Conservation (phyloP, 2,888 invertebrate species). For the Nomada fabriciana region DNA sequence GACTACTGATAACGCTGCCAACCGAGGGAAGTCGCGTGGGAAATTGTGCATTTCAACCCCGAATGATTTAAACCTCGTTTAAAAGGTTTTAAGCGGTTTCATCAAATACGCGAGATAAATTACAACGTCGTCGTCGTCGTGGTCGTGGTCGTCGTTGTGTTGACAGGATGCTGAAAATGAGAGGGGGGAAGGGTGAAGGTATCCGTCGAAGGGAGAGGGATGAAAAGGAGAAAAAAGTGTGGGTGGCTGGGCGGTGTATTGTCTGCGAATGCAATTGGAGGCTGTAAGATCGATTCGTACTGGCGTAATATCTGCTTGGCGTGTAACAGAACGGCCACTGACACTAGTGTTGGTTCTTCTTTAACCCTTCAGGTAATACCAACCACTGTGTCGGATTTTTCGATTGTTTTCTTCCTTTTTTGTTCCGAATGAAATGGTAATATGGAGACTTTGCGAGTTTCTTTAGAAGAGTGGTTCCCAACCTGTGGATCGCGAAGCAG, state of each 20-base stretch:
- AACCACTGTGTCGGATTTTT: no score
- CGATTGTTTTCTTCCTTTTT: no score
- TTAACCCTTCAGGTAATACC: no score
- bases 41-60: conserved; percentile 46
- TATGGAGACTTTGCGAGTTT: no score
- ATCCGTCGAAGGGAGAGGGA: neutral
- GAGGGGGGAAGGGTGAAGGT: neutral
- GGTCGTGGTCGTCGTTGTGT: neutral
- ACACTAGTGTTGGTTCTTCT: conserved; percentile 6
- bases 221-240: neutral
- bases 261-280: conserved; percentile 43
- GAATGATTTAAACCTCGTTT: conserved; percentile 44
- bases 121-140: conserved; percentile 26
- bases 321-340: conserved; percentile 23
- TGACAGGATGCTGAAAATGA: neutral
- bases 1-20: conserved; percentile 35
- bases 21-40: conserved; percentile 29
- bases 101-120: conserved; percentile 50
- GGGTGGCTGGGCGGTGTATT: conserved; percentile 24
- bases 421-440: no score
- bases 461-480: no score
- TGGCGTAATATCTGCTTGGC: conserved; percentile 28
- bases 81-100: conserved; percentile 41
- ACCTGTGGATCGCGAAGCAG: no score
- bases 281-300: conserved; percentile 46